Base-by-base conservation (phyloP, 1,140 invertebrate genomes). In the Oedothorax gibbosus region DNA sequence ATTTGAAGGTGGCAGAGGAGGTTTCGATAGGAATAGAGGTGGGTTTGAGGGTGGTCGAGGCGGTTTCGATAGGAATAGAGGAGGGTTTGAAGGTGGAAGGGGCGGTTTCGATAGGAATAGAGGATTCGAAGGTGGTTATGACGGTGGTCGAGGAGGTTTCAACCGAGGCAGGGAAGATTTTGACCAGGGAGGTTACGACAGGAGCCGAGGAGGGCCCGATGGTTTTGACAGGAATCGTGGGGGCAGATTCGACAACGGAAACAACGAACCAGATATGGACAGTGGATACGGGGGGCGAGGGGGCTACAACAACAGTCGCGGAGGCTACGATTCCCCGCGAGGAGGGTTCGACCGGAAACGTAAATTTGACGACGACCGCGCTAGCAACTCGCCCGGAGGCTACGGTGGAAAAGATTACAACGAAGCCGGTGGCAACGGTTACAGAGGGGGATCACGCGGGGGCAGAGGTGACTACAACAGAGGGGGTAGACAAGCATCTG, bases 301-400 rank as follows among this genome's bases (percentile, higher is more conserved):
- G 35, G 86, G 81, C 60, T 69, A 76, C 62, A 60, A 65, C 49
- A 71, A 76, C 71, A 77, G 85, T 14, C 71, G 80, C 9, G 69
- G 87, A 35, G 20, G 54, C 35, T 86, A 85, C 79, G 75, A 87
- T 68, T 68, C 88, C 69, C 86, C 87, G 56, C 62, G 87, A 21
- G 69, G 86, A 53, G 76, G 85, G 68, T 86, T 65, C 14, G 81
- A 62, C 50, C 20, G 21, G 51, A 15, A 35, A 62, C 56, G 77
- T 49, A 49, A 60, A n/a, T 80, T 64, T 72, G 51, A 77, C 54
- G 12, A 57, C 65, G 64, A 51, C 12, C 60, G 56, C 15, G 56
- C 51, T 68, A 35, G 69, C 57, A 50, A 79, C 57, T 20, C 60
- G 66, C 71, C 57, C 10, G 80, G 77, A 51, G 73, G 66, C 35